These are phyloP conservation scores for Antheraea assamensis DNA, from an alignment of 2,888 invertebrate genomes.

Conservation along the genomic window DNA sequence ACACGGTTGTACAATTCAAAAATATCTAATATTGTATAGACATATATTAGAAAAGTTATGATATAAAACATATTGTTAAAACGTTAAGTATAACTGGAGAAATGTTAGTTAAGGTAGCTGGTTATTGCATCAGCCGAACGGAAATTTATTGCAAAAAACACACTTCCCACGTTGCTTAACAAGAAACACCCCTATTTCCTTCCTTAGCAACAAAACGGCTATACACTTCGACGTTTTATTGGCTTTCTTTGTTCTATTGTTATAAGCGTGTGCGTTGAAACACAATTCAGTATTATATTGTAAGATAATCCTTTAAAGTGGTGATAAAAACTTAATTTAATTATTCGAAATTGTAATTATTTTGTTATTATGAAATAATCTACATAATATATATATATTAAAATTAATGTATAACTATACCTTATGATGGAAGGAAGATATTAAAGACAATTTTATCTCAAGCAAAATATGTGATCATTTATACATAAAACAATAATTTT, in stretches of 20 bases:
- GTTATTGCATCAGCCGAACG: constrained; percentile 23
- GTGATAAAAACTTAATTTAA: background rate
- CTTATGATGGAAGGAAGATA: background rate
- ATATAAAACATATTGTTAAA: background rate
- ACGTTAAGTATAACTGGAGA: background rate
- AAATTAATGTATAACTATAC: background rate
- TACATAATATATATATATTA: background rate
- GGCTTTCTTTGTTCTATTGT: constrained; percentile 17
- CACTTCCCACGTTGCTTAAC: constrained; percentile 19
- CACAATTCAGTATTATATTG: background rate
- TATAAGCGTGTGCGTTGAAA: background rate
- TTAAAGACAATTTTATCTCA: background rate
- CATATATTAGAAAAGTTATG: background rate
- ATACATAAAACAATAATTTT: background rate
- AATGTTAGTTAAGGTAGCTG: constrained; percentile 4
- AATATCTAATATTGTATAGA: too few relatives aligned
- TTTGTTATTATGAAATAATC: background rate
- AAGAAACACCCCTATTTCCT: constrained; percentile 23
- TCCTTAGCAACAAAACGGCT: constrained; percentile 17
- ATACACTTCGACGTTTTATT: constrained; percentile 17
- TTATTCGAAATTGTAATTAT: background rate
- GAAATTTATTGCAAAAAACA: constrained; percentile 22
- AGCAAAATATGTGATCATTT: background rate
- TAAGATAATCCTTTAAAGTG: constrained; percentile 3
- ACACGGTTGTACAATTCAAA: too few relatives aligned